These are phyloP conservation scores for Staurois parvus DNA, from an alignment of 2,797 vertebrate genomes.

Conservation along the genomic window DNA sequence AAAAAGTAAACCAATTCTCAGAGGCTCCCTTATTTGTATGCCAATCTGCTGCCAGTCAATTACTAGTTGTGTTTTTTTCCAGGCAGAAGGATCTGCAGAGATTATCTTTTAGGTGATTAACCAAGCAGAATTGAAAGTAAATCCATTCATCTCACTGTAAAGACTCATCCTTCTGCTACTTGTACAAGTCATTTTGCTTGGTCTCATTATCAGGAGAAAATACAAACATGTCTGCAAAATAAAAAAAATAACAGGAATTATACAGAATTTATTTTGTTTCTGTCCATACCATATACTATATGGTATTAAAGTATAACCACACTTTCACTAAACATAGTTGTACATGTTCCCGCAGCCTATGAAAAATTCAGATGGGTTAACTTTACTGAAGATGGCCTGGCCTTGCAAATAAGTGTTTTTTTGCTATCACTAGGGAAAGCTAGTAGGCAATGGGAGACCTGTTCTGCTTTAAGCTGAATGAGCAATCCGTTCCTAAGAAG, in stretches of 20 bases:
- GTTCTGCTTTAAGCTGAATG: too few species aligned
- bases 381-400: background rate
- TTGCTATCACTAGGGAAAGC: background rate
- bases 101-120: background rate
- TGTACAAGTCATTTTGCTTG: background rate
- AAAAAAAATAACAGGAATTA: background rate
- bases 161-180: background rate
- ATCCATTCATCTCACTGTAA: background rate
- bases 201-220: background rate
- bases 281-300: background rate
- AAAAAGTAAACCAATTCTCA: background rate
- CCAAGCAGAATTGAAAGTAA: slow-evolving; percentile 11
- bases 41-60: background rate
- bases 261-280: background rate
- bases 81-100: background rate
- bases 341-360: background rate
- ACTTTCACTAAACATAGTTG: too few species aligned
- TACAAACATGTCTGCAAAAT: background rate
- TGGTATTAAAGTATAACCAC: background rate
- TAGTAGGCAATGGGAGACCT: background rate
- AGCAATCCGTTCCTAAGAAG: too few species aligned
- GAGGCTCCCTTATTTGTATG: background rate
- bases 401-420: background rate
- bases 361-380: background rate
- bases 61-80: background rate